phyloP scores from a whole-genome alignment of 1,140 invertebrate species.

The Thaumetopoea pityocampa region DNA sequence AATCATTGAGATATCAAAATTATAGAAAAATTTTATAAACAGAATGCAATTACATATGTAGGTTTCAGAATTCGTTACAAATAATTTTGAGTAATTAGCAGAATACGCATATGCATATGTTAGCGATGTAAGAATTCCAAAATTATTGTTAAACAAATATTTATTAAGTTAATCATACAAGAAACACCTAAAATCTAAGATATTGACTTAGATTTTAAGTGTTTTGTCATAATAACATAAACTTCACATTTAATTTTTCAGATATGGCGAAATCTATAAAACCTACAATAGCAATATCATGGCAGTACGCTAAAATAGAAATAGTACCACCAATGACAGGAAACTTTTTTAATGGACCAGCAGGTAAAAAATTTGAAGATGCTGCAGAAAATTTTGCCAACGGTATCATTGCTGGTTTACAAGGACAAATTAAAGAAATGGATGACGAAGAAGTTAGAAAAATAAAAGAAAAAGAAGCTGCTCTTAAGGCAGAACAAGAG shows the following conservation, averaged over 20 bases:
- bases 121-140: too few relatives aligned
- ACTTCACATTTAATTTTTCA: conserved; percentile 37
- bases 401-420: conserved; percentile 30
- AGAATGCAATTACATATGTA: too few relatives aligned
- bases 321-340: conserved; percentile 47
- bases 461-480: conserved; percentile 37
- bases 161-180: too few relatives aligned
- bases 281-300: conserved; percentile 34
- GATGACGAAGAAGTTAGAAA: conserved; percentile 32
- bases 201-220: too few relatives aligned
- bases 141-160: too few relatives aligned
- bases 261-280: conserved; percentile 36
- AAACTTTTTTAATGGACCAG: conserved; percentile 38
- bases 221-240: too few relatives aligned
- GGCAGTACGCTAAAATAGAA: conserved; percentile 61
- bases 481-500: conserved; percentile 34
- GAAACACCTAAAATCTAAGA: too few relatives aligned
- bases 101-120: too few relatives aligned
- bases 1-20: too few relatives aligned
- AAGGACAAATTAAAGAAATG: conserved; percentile 37
- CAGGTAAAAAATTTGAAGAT: conserved; percentile 44
- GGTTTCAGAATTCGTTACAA: too few relatives aligned
- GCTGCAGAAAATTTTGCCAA: conserved; percentile 24
- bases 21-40: too few relatives aligned
- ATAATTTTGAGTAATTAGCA: too few relatives aligned